Evolutionary conservation across 2,797 vertebrate species (phyloP).

Genomic region (Spondyliosoma cantharus): DNA sequence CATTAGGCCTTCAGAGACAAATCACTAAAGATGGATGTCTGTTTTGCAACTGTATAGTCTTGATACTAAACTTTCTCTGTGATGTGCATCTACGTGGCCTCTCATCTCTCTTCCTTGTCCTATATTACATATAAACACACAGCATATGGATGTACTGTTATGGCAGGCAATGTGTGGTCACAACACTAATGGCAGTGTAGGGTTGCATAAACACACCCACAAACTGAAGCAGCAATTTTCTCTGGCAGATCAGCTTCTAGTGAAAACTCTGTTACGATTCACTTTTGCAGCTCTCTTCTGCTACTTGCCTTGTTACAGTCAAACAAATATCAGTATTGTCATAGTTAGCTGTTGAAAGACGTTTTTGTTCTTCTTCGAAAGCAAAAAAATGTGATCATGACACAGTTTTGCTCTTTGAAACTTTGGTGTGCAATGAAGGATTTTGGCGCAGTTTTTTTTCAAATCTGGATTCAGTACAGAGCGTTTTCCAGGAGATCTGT

Average conservation of each 20-base stretch:
- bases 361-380: not conserved
- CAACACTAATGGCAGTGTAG: conserved; percentile 86
- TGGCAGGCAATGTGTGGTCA: conserved; percentile 82
- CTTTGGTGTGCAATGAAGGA: not conserved
- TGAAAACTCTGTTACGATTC: conserved; percentile 73
- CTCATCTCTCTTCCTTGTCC: conserved; percentile 55
- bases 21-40: conserved; percentile 14
- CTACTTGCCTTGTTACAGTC: conserved; percentile 47
- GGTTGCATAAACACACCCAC: conserved; percentile 86
- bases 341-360: not conserved
- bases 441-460: conserved; percentile 29
- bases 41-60: conserved; percentile 18
- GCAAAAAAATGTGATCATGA: conserved; percentile 11
- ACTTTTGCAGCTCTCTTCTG: conserved; percentile 67
- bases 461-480: conserved; percentile 24
- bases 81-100: conserved; percentile 32
- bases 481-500: conserved; percentile 22
- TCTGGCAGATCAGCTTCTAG: conserved; percentile 77
- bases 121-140: conserved; percentile 80
- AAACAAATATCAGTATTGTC: conserved; percentile 41
- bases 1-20: conserved; percentile 17
- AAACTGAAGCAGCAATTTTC: conserved; percentile 86
- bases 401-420: not conserved
- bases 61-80: conserved; percentile 31
- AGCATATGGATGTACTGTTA: conserved; percentile 75